These are phyloP conservation scores for Labeo calbasu DNA, from an alignment of 2,797 vertebrate genomes.

Conservation along the genomic window DNA sequence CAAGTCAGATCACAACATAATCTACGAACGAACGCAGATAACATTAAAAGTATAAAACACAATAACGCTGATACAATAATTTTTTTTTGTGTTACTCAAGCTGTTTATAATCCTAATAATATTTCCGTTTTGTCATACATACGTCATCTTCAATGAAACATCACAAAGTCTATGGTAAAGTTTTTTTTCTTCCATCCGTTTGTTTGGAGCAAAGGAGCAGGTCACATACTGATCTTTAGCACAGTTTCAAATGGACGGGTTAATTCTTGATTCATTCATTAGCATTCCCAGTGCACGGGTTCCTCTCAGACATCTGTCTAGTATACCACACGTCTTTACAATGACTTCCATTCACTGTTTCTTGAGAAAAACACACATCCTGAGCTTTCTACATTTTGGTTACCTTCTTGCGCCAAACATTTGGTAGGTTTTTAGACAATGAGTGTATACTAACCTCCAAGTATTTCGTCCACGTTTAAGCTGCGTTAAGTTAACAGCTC, in stretches of 20 bases:
- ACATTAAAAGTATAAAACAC: not conserved
- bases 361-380: constrained; percentile 18
- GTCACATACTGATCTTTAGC: constrained; percentile 76
- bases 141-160: not conserved
- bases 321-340: constrained; percentile 36
- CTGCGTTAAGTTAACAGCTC: not conserved
- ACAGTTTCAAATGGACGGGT: constrained; percentile 77
- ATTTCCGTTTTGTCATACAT: not conserved
- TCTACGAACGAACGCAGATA: not conserved
- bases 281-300: constrained; percentile 77
- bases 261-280: constrained; percentile 78
- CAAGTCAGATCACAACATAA: not conserved
- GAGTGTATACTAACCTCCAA: not conserved
- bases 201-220: constrained; percentile 16
- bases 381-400: constrained; percentile 49
- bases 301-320: constrained; percentile 64
- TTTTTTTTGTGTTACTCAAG: not conserved
- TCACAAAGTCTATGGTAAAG: not conserved
- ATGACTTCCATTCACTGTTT: constrained; percentile 37
- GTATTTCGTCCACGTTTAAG: not conserved
- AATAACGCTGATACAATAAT: not conserved
- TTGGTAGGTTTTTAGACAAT: not conserved
- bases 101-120: not conserved
- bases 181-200: not conserved
- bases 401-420: not conserved